phyloP scores from a whole-genome alignment of 2,888 invertebrate species.

The Candidula unifasciata region DNA sequence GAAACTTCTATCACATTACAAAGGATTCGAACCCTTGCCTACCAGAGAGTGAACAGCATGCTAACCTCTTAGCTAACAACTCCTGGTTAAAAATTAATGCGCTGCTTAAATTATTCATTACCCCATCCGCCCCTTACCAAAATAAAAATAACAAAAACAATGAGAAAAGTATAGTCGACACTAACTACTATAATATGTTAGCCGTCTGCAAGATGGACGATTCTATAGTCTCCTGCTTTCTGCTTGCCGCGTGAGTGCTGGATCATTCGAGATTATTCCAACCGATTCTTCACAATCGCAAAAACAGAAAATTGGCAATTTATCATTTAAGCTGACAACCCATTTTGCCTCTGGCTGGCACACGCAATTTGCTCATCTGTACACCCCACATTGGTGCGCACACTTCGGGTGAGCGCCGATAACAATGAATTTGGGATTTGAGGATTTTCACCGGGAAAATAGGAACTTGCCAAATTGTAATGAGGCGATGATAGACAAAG shows the following conservation, averaged over 20 bases:
- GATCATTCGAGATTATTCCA: slow-evolving; percentile 49
- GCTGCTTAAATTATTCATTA: too few relatives aligned
- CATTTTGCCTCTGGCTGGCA: slow-evolving; percentile 48
- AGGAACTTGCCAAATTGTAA: slow-evolving; percentile 15
- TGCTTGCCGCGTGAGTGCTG: slow-evolving; percentile 34
- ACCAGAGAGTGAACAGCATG: too few relatives aligned
- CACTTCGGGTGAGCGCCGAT: slow-evolving; percentile 16
- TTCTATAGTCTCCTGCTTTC: slow-evolving; percentile 34
- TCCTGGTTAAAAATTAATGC: too few relatives aligned
- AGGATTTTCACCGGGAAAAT: neutral
- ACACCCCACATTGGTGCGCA: slow-evolving; percentile 20
- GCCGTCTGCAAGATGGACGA: slow-evolving; percentile 11
- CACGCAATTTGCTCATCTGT: slow-evolving; percentile 54
- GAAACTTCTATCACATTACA: too few relatives aligned
- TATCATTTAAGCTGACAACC: slow-evolving; percentile 54
- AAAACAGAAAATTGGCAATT: slow-evolving; percentile 55
- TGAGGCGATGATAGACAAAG: slow-evolving; percentile 24
- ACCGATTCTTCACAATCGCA: slow-evolving; percentile 50
- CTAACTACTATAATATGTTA: neutral
- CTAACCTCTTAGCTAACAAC: too few relatives aligned
- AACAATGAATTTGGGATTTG: slow-evolving; percentile 37
- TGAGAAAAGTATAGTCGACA: neutral
- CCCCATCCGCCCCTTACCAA: neutral
- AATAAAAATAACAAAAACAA: neutral
- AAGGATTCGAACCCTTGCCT: too few relatives aligned